phyloP scores from a whole-genome alignment of 2,888 invertebrate species.

The Diarsia brunnea region DNA sequence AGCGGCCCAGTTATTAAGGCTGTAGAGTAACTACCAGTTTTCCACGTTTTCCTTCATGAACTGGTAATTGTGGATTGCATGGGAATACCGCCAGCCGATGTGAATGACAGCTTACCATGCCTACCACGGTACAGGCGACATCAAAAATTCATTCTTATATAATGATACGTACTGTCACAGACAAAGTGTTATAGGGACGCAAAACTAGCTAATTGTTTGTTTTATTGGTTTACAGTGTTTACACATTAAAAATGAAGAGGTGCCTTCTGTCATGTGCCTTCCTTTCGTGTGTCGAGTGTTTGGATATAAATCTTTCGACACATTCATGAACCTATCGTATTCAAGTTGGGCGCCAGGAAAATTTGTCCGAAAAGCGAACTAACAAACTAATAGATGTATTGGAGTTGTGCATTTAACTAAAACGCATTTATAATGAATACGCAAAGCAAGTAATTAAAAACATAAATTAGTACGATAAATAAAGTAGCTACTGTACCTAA shows the following conservation, averaged over 20 bases:
- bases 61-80: constrained; percentile 35
- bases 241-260: neutral
- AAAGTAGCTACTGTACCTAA: too few species aligned
- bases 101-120: neutral
- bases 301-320: neutral
- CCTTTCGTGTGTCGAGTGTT: neutral
- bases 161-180: constrained; percentile 4
- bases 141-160: constrained; percentile 27
- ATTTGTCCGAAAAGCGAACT: neutral
- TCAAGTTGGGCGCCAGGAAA: constrained; percentile 6
- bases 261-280: neutral
- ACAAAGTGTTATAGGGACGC: neutral
- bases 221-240: neutral
- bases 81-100: constrained; percentile 37
- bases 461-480: too few species aligned
- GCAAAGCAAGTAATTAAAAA: too few species aligned
- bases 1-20: constrained; percentile 22
- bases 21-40: constrained; percentile 18
- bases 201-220: neutral
- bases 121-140: constrained; percentile 4
- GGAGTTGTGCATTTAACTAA: neutral
- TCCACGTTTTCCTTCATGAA: constrained; percentile 31
- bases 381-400: neutral
- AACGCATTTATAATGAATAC: neutral
- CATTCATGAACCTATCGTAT: neutral